Conservation (phyloP, 2,797 vertebrate species). For the Megaceryle alcyon region DNA sequence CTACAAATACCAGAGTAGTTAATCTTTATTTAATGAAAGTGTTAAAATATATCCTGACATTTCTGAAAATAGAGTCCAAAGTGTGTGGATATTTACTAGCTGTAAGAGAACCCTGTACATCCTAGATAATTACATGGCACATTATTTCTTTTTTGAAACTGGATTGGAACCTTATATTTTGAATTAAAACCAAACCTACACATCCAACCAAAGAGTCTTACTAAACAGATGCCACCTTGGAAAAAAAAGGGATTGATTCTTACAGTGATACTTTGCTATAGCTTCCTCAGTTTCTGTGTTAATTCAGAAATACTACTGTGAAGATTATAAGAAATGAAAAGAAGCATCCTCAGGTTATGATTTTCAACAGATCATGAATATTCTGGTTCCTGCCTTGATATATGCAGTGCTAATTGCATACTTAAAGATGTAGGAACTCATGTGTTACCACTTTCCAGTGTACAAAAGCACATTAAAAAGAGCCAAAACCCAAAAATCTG, state of each 20-base stretch:
- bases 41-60: neutral
- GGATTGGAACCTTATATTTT: neutral
- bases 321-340: neutral
- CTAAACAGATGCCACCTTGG: neutral
- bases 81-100: neutral
- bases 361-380: neutral
- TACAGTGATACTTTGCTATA: neutral
- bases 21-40: neutral
- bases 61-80: neutral
- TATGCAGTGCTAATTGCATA: neutral
- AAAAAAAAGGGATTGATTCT: neutral
- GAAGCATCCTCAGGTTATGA: neutral
- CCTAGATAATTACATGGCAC: neutral
- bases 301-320: neutral
- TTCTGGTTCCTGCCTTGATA: neutral
- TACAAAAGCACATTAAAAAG: neutral
- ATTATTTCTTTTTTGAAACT: neutral
- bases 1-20: neutral
- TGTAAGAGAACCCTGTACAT: neutral
- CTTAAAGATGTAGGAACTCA: neutral
- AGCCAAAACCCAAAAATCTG: neutral
- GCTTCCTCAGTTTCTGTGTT: neutral
- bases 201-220: neutral
- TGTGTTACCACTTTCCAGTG: neutral
- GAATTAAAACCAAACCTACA: neutral